Evolutionary conservation across 2,113 vertebrate genomes (phyloP), one percentile per base, ranked within the genome.

Genomic region (Zeus faber): DNA sequence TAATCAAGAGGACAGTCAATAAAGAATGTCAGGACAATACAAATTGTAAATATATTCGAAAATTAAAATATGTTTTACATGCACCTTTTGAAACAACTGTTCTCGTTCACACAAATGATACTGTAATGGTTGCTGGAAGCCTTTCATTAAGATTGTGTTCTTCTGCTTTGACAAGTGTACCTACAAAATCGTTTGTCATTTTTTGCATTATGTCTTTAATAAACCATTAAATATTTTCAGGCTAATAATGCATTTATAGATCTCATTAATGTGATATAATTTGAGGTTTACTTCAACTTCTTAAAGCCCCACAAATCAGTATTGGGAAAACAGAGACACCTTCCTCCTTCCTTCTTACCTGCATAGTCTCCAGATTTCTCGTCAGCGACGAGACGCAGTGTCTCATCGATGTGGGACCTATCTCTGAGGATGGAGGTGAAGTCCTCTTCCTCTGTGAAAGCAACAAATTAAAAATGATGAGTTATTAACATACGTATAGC

Each of bases 321-420:
- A 20, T 22, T 35, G 20, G 29, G 49, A 5, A 17, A 11, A 54
- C 3, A 14, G 2, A 22, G 5, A 44, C 5, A 44, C 20, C 21
- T 21, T 29, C 6, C 20, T 48, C 1, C 40, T 31, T 33, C 14
- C n/a, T 16, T 17, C 62, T 80, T 53, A 98, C 95, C 94, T 74
- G 94, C 91, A 84, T 92, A 93, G 58, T 98, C 95, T 7, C 91
- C 91, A 0, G 91, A 61, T 3, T 93, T 94, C 24, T 96, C 94
- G 10, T 97, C 94, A 37, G 93, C 86, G 0, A 90, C 90, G 58
- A 99, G 90, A 54, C 94, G 92, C 65, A 99, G 86, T 1, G 95
- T 98, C 76, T 80, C 91, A 16, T 98, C 97, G 1, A 99, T 92
- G 84, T 99, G 97, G 77, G 93, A 91, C 67, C 92, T 92, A 82